Evolutionary conservation across 1,140 invertebrate genomes (phyloP), one percentile per base, ranked within the genome.

Genomic region (Drosophila sp.): DNA sequence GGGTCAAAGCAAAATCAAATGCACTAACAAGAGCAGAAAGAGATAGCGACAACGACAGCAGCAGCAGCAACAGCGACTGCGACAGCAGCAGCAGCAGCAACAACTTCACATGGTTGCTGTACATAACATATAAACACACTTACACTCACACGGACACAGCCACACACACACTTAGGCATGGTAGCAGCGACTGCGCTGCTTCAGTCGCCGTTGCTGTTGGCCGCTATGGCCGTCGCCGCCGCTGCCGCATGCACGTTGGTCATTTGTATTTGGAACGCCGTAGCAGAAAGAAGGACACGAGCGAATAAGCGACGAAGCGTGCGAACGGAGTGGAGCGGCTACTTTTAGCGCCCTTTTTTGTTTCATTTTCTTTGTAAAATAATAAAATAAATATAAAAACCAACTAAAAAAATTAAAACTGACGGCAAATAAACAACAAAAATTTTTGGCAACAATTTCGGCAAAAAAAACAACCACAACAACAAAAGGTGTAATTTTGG

Each of bases 191-290:
- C 55, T 54, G 80, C 44, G 41, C 38, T 66, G 55, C 40, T 56
- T 44, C 74, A 71, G 63, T 47, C 55, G 60, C 47, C 32, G 56
- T 35, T 4, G 66, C 54, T 23, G 38, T 40, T 47, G 5, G 57
- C 61, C 33, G 72, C 66, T 41, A 41, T 56, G 30, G 54, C 66
- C 44, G 62, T 50, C 29, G 41, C 54, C 27, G 64, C 60, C 40
- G 61, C 78, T 17, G 77, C 76, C 68, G 72, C 75, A 85, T 83
- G 84, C 80, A 85, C 81, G 78, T 78, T 75, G 80, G 62, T 89
- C 84, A 78, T 86, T 90, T 90, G 80, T 90, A 90, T 90, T 90
- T 90, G 80, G 80, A 90, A 89, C 87, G 87, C 83, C 87, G 89
- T 74, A 89, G 73, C 71, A 89, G 89, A 79, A 90, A 89, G 86